phyloP scores from a whole-genome alignment of 2,797 vertebrate species.

The Hozukius guyotensis region DNA sequence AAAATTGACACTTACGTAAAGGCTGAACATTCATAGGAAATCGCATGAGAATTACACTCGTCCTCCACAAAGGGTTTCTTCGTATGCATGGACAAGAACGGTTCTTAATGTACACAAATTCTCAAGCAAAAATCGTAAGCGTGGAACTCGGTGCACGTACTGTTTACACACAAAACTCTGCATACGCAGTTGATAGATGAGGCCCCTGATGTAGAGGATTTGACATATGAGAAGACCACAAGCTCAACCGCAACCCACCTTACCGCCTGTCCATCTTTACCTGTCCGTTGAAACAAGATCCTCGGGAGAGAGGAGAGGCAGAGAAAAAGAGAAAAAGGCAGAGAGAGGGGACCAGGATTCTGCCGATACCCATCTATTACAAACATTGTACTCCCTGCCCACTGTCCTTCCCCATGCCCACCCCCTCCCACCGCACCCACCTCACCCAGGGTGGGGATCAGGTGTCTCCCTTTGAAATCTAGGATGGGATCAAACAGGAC shows the following conservation, averaged over 20 bases:
- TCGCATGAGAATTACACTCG: background rate
- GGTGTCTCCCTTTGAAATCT: conserved; percentile 83
- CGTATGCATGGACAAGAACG: background rate
- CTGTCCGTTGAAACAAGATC: conserved; percentile 56
- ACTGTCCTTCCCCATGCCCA: conserved; percentile 43
- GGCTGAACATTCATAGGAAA: too few species aligned
- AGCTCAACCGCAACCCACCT: conserved; percentile 35
- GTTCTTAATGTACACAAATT: background rate
- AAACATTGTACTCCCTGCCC: conserved; percentile 57
- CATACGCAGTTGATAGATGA: background rate
- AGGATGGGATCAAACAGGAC: conserved; percentile 81
- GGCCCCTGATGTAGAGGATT: conserved; percentile 7
- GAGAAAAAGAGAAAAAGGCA: conserved; percentile 8
- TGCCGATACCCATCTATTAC: conserved; percentile 53
- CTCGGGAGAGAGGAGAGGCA: conserved; percentile 3
- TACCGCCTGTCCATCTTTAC: conserved; percentile 54
- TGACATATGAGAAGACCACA: conserved; percentile 37
- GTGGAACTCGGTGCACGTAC: background rate
- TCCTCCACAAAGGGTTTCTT: background rate
- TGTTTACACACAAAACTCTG: background rate
- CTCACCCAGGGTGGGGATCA: conserved; percentile 67
- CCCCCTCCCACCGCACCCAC: conserved; percentile 42
- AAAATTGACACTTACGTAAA: too few species aligned
- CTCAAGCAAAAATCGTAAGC: background rate
- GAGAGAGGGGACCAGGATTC: conserved; percentile 22